Conservation (phyloP, 2,113 vertebrate species). For the Halichoeres trimaculatus region DNA sequence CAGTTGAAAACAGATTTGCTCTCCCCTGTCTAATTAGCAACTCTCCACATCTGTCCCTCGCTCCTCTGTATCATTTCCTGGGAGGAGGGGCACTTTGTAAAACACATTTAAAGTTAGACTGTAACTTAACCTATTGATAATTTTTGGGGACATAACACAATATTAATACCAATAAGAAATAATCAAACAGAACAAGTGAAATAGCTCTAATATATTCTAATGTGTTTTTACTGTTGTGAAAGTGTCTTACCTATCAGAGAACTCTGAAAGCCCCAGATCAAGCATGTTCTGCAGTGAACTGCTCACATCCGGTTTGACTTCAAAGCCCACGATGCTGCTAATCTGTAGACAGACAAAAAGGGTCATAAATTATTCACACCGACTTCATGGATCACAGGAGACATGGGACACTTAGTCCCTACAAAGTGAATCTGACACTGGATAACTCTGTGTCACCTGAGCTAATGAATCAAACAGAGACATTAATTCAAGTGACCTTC, state of each 20-base stretch:
- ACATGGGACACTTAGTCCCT: conserved; percentile 7
- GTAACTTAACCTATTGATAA: too few relatives aligned
- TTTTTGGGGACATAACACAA: too few relatives aligned
- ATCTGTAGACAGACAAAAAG: conserved; percentile 81
- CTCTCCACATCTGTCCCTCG: too few relatives aligned
- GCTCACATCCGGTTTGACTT: background rate
- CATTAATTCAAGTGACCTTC: conserved; percentile 76
- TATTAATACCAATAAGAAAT: too few relatives aligned
- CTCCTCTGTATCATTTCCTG: too few relatives aligned
- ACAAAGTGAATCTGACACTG: conserved; percentile 16
- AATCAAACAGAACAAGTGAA: too few relatives aligned
- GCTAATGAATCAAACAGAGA: background rate
- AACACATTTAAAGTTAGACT: too few relatives aligned
- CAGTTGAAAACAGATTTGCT: too few relatives aligned
- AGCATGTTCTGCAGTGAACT: background rate
- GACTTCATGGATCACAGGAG: conserved; percentile 15
- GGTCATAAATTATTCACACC: conserved; percentile 40
- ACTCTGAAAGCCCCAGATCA: background rate
- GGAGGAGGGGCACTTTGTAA: too few relatives aligned
- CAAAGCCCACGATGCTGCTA: conserved; percentile 63
- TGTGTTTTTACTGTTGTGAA: too few relatives aligned
- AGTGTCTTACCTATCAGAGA: background rate
- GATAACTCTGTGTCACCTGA: conserved; percentile 15
- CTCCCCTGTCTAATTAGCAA: too few relatives aligned
- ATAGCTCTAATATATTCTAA: too few relatives aligned